These are phyloP conservation scores for Dermolepida albohirtum DNA, from an alignment of 2,888 invertebrate genomes.

Conservation along the genomic window DNA sequence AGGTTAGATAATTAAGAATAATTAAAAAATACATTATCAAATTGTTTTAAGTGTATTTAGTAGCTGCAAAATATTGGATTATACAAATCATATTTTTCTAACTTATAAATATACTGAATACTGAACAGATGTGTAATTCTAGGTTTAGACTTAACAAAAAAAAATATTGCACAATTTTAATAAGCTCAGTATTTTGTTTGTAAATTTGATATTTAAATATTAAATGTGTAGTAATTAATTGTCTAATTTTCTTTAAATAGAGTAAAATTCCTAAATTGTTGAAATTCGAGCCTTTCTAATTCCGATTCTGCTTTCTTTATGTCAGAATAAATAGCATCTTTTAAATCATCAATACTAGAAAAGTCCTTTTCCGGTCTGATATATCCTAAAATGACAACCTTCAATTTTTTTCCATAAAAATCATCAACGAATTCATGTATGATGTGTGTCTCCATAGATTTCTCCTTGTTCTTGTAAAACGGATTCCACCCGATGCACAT, in stretches of 20 bases:
- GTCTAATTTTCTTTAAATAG: constrained; percentile 1
- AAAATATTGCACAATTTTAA: too few relatives aligned
- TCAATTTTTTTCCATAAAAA: constrained; percentile 86
- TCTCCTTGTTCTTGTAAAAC: constrained; percentile 89
- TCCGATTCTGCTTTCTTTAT: constrained; percentile 75
- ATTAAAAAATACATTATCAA: too few relatives aligned
- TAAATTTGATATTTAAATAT: too few relatives aligned
- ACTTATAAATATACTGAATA: too few relatives aligned
- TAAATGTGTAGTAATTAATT: constrained; percentile 3
- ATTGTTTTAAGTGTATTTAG: too few relatives aligned
- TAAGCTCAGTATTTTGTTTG: too few relatives aligned
- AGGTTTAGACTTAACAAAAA: too few relatives aligned
- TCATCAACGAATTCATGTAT: constrained; percentile 85
- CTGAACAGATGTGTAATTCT: too few relatives aligned
- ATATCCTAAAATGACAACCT: constrained; percentile 84
- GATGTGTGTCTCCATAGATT: constrained; percentile 95
- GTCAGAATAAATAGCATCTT: constrained; percentile 82
- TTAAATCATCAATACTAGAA: constrained; percentile 78
- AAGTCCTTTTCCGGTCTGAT: constrained; percentile 89
- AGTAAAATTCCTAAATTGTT: neutral
- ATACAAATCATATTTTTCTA: too few relatives aligned
- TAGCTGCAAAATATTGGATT: too few relatives aligned
- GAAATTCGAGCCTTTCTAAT: constrained; percentile 68
- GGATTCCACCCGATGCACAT: constrained; percentile 98
- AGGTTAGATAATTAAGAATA: too few relatives aligned